Conservation (phyloP, 2,113 vertebrate species). For the Nesoenas mayeri region DNA sequence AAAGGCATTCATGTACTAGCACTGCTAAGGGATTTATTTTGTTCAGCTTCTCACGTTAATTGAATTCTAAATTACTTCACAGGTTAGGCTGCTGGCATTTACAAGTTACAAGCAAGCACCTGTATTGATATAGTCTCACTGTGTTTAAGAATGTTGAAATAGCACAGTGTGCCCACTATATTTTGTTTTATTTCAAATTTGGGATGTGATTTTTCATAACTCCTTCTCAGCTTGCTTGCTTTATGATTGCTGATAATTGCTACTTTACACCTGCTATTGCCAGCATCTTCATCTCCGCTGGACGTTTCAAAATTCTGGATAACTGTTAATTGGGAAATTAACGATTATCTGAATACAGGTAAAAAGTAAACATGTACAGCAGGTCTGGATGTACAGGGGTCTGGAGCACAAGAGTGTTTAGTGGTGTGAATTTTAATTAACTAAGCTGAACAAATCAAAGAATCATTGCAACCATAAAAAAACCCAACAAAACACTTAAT, state of each 20-base stretch:
- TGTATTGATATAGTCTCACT: neutral
- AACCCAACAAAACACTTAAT: neutral
- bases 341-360: neutral
- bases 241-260: constrained; percentile 5
- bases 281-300: neutral
- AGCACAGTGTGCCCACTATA: neutral
- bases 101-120: neutral
- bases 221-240: neutral
- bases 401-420: too few relatives aligned
- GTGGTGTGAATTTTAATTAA: neutral
- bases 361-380: neutral
- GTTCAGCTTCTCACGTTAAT: neutral
- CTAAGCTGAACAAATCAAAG: neutral
- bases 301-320: neutral
- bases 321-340: constrained; percentile 17
- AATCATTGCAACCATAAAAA: neutral
- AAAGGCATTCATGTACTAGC: neutral
- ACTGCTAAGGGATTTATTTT: neutral
- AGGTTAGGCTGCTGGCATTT: neutral
- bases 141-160: neutral
- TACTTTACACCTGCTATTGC: neutral
- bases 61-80: neutral
- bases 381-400: too few relatives aligned
- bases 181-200: neutral
- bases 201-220: neutral